Percentiles rank a stretch among this genome's conserved stretches.
Evolutionary conservation across 1,140 invertebrate genomes (phyloP).

Genomic region (Drosophila pachea): DNA sequence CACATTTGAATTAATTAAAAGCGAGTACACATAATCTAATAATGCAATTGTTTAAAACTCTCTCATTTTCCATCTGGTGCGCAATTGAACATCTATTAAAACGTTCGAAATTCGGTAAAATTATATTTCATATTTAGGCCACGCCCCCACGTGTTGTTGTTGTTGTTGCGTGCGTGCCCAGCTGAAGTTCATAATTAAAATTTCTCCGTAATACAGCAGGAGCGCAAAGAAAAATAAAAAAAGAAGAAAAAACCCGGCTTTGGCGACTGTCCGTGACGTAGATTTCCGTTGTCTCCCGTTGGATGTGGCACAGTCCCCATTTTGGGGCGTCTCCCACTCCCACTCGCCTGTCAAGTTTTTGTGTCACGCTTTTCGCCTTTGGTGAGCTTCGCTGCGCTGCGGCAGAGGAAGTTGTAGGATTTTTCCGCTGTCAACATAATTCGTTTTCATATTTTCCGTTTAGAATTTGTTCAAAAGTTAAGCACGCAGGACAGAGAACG

Average conservation of each 20-base stretch:
- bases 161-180: background rate
- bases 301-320: no score
- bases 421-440: conserved; percentile 78
- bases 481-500: conserved; percentile 37
- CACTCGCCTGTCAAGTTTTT: conserved; percentile 38
- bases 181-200: conserved; percentile 63
- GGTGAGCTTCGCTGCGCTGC: conserved; percentile 21
- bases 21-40: no score
- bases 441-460: conserved; percentile 77
- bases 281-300: conserved; percentile 46
- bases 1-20: no score
- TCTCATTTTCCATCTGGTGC: no score
- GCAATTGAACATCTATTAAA: no score
- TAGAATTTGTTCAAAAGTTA: conserved; percentile 74
- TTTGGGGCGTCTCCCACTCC: no score
- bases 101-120: no score
- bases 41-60: no score
- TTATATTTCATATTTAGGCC: no score
- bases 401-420: conserved; percentile 73
- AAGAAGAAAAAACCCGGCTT: background rate
- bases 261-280: conserved; percentile 63
- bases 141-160: background rate
- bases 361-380: conserved; percentile 51
- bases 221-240: conserved; percentile 25
- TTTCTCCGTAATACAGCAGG: conserved; percentile 45